Conservation (phyloP, 2,888 invertebrate genomes). For the Synanthedon formicaeformis region DNA sequence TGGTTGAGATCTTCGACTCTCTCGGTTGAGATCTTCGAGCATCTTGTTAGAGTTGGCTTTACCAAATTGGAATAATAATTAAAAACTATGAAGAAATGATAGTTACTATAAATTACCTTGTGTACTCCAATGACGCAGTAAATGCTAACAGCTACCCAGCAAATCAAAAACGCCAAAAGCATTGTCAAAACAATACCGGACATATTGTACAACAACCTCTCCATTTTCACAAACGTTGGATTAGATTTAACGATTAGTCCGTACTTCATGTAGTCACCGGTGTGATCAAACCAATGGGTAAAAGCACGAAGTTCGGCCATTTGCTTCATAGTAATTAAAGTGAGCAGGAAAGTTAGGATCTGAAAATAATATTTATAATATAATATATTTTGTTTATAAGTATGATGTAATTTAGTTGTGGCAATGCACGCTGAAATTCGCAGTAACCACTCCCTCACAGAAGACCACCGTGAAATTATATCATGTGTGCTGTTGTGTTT, state of each 20-base stretch:
- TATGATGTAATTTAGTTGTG: no score
- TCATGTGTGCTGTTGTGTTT: no score
- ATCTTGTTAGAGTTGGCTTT: no score
- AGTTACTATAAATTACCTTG: slow-evolving; percentile 16
- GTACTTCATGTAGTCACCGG: slow-evolving; percentile 8
- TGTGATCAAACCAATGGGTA: slow-evolving; percentile 24
- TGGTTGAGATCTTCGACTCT: no score
- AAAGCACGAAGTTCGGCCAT: slow-evolving; percentile 14
- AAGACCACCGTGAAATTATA: no score
- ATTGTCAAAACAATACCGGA: slow-evolving; percentile 18
- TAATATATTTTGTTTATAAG: no score
- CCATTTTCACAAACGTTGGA: slow-evolving; percentile 10
- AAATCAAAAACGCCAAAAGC: slow-evolving; percentile 16
- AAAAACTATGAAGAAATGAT: no score
- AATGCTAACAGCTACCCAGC: slow-evolving; percentile 24
- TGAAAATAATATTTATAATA: background rate
- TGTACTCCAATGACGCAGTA: slow-evolving; percentile 30
- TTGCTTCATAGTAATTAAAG: background rate
- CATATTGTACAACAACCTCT: slow-evolving; percentile 12
- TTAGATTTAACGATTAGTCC: slow-evolving; percentile 2
- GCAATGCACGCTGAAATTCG: no score
- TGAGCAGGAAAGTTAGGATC: background rate
- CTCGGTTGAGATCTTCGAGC: no score
- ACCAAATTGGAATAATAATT: no score
- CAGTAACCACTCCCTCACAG: no score